Base-by-base conservation (phyloP, 2,113 vertebrate species). In the Telmatochromis sp. region DNA sequence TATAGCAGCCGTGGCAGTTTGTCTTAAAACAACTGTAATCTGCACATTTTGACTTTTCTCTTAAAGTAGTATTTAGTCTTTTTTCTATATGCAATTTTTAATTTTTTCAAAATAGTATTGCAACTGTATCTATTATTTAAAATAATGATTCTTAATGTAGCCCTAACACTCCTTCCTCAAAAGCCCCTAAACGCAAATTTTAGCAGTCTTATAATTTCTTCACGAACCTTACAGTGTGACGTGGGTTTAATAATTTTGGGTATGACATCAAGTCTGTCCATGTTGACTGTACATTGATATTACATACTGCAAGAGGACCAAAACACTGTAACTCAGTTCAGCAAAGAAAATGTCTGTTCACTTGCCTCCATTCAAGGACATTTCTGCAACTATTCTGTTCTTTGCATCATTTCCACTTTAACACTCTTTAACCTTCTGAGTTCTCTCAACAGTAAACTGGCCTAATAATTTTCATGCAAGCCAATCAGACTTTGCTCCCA, bases 91-190 rank as follows among this genome's bases (percentile, higher is more conserved):
- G 13, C 57, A 60, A 60, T 60, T 60, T 60, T 0, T 0, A 60
- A 0, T 33, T 19, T 33, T 60, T 60, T 31, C 8, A 10, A 4
- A 6, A 60, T 60, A 6, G 28, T 10, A 19, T 60, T 19, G 15
- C 14, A 31, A 33, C 28, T 33, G 0, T 0, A 60, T 60, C 28
- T 33, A 19, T 4, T 60, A 33, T 60, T 60, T 60, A 33, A 0
- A 17, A 58, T 42, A 58, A 58, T 2, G 14, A 19, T 7, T 60
- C 5, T 60, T 60, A 63, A 33, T 63, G 9, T 33, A 63, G 28
- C 28, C 5, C 28, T 63, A 63, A 33, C 0, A 63, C 28, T 63
- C 5, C 28, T 33, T 4, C 58, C 1, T 33, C 4, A 63, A 63
- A 63, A 63, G 31, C 6, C 1, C 31, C 33, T 65, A 65, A 35